Evolutionary conservation across 2,888 invertebrate genomes (phyloP), one percentile per base, ranked within the genome.

Genomic region (Amitus sp.): DNA sequence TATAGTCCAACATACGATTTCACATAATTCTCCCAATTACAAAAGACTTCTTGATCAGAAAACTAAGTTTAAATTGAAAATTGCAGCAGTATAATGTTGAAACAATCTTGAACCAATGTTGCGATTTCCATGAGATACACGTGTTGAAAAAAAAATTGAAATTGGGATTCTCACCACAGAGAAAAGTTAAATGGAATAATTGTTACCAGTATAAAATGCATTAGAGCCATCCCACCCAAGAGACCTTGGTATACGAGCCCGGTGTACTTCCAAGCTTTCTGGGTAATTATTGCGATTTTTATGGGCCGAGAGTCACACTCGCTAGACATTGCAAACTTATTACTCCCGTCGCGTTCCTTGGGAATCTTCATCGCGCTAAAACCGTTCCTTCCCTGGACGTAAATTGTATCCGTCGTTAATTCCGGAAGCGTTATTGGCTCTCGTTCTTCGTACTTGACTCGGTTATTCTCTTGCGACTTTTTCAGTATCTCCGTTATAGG

Each of bases 161-260:
- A n/a, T n/a, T n/a, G n/a, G n/a, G n/a, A n/a, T n/a, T n/a, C n/a
- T n/a, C n/a, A n/a, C n/a, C n/a, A n/a, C n/a, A n/a, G n/a, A n/a
- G n/a, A n/a, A n/a, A n/a, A n/a, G 30, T 30, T 2, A n/a, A 37
- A 37, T 37, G 12, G 4, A 15, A 37, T 37, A 4, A 9, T 15
- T 61, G 71, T 67, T 53, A 79, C 82, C 66, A 79, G 66, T 50
- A 80, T 70, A 18, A 82, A 70, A 49, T 82, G 82, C 71, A 78
- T 66, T 12, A 82, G 52, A 9, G 80, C 76, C 69, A 82, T 78
- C 46, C 82, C 82, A 20, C 75, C 80, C 7, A 82, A 62, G 28
- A 82, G 68, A 5, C 82, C 82, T 60, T 82, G 82, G 66, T 71
- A 76, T 56, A 81, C 67, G 7, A 78, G 68, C 7, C 79, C 79